These are phyloP conservation scores for Morpho deidamia DNA, from an alignment of 2,888 invertebrate species.

Conservation along the genomic window DNA sequence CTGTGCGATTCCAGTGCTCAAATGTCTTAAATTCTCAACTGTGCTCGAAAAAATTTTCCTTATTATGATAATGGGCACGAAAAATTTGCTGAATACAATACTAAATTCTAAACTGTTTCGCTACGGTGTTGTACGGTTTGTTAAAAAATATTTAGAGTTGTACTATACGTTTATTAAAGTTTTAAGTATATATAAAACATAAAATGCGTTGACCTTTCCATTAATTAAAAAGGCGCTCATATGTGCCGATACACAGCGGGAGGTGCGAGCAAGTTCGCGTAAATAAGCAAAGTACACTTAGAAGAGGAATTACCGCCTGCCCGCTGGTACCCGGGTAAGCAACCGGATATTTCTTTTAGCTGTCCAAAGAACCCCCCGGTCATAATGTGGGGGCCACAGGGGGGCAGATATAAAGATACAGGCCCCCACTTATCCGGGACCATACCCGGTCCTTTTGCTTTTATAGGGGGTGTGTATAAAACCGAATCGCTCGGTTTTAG, in stretches of 20 bases:
- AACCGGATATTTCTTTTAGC: conserved; percentile 78
- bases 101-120: no score
- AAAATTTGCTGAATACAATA: no score
- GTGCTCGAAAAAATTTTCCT: no score
- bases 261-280: conserved; percentile 60
- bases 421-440: conserved; percentile 75
- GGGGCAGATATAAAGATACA: conserved; percentile 77
- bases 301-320: conserved; percentile 68
- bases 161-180: neutral
- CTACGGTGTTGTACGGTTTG: no score
- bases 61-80: no score
- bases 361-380: conserved; percentile 77
- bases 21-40: no score
- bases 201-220: conserved; percentile 17
- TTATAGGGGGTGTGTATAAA: conserved; percentile 79
- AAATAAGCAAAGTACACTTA: conserved; percentile 70
- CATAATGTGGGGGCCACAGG: conserved; percentile 70
- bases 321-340: conserved; percentile 60
- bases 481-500: conserved; percentile 78
- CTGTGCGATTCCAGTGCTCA: no score
- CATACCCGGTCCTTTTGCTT: conserved; percentile 76
- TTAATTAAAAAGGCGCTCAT: conserved; percentile 30
- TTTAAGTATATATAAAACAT: conserved; percentile 3
- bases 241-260: conserved; percentile 40
- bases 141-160: no score